Percentiles rank a stretch among this genome's conserved stretches.
These are phyloP conservation scores for Rissa tridactyla DNA, from an alignment of 2,113 vertebrate species.

Conservation along the genomic window DNA sequence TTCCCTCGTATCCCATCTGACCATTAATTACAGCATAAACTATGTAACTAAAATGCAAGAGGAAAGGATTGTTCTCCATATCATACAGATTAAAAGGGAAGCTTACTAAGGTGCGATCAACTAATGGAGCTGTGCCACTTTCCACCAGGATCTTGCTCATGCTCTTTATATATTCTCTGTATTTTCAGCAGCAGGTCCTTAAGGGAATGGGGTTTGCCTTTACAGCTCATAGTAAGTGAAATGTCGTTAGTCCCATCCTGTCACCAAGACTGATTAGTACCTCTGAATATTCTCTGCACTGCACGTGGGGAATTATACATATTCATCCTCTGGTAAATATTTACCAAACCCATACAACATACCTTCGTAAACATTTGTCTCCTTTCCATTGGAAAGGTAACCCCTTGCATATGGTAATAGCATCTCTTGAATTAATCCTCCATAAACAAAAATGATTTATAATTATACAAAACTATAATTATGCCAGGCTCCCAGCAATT, in stretches of 20 bases:
- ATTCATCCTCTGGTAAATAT: conserved; percentile 57
- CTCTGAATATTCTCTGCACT: not conserved
- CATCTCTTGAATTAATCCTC: conserved; percentile 34
- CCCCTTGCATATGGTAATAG: not conserved
- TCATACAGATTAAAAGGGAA: not conserved
- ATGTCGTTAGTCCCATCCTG: not conserved
- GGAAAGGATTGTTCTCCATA: not conserved
- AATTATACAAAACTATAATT: conserved; percentile 52
- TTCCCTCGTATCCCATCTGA: not conserved
- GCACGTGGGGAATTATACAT: not conserved
- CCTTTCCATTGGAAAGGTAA: conserved; percentile 28
- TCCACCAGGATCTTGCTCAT: not conserved
- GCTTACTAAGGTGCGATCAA: not conserved
- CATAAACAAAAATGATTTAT: conserved; percentile 41
- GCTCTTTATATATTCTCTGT: not conserved
- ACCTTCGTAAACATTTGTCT: conserved; percentile 44
- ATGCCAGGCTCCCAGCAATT: conserved; percentile 3
- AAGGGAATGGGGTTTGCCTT: not conserved
- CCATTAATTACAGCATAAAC: not conserved
- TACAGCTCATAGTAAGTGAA: not conserved
- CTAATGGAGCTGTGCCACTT: not conserved
- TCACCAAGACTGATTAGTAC: not conserved
- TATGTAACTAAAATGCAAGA: not conserved
- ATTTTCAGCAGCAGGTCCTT: not conserved
- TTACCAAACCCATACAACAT: conserved; percentile 29